phyloP scores from a whole-genome alignment of 1,140 invertebrate genomes.

The Schlechtendalia chinensis region DNA sequence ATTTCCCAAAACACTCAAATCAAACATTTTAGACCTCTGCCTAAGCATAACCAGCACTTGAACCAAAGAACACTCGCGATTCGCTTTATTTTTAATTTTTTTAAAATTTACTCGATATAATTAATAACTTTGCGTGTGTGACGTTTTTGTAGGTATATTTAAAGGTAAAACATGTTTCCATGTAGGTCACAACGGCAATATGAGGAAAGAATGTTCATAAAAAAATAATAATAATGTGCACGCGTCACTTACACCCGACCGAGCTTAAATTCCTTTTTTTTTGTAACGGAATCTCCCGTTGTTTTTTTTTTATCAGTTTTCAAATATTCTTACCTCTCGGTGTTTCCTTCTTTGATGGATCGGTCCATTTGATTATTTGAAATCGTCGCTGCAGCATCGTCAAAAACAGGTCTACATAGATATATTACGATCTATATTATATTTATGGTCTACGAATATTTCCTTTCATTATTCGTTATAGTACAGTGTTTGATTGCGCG shows the following conservation, averaged over 20 bases:
- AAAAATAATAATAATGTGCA: not conserved
- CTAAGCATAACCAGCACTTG: too few species aligned
- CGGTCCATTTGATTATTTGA: not conserved
- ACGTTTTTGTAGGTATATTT: not conserved
- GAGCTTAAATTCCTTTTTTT: not conserved
- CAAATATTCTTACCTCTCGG: not conserved
- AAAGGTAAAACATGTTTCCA: slow-evolving; percentile 18
- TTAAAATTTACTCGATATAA: too few species aligned
- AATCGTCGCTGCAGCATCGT: not conserved
- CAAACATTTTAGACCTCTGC: too few species aligned
- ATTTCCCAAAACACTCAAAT: too few species aligned
- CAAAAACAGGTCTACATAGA: not conserved
- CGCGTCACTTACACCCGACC: not conserved
- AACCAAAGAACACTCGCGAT: too few species aligned
- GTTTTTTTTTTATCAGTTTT: slow-evolving; percentile 1
- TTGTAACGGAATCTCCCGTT: not conserved
- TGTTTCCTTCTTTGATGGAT: not conserved
- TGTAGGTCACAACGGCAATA: slow-evolving; percentile 19
- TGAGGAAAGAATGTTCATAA: not conserved
- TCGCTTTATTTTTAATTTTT: too few species aligned
- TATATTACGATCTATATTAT: not conserved
- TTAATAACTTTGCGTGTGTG: too few species aligned
- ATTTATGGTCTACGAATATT: not conserved
- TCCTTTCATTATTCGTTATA: slow-evolving; percentile 7
- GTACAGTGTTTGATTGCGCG: not conserved